Evolutionary conservation across 2,888 invertebrate species (phyloP), one percentile per base, ranked within the genome.

Genomic region (Coenonympha glycerion): DNA sequence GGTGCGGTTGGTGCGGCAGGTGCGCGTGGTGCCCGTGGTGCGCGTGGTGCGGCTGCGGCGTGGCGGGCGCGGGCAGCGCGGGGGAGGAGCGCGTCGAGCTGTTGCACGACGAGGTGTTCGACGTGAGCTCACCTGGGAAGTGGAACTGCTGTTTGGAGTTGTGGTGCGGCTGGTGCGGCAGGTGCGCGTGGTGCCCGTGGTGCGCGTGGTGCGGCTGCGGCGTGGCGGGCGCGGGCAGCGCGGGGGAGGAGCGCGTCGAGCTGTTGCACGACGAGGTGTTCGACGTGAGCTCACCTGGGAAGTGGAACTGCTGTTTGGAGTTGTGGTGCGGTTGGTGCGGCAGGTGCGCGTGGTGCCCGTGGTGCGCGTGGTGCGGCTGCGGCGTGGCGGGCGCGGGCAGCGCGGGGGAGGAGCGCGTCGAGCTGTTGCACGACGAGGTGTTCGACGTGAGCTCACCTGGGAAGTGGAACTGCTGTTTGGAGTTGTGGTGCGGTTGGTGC

Each of bases 201-300:
- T n/a, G n/a, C 22, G 24, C 2, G 49, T 53, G 49, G 52, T 57
- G 61, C 40, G 48, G 15, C 47, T 54, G 56, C 52, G 59, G 49
- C 58, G 67, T 76, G 73, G 59, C 95, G 93, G 83, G 94, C 93
- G 70, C 95, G 70, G 79, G 86, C 64, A 92, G 88, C 63, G 96
- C 97, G 42, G 98, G 98, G 71, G 96, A 97, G 63, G 97, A 97
- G 56, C 98, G 97, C 56, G 97, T 96, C 51, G 97, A 97, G 76
- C 96, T 97, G 84, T 97, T 97, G 87, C 97, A 97, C 77, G 97
- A n/a, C n/a, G n/a, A n/a, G n/a, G n/a, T n/a, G n/a, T n/a, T n/a
- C n/a, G n/a, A n/a, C n/a, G n/a, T n/a, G n/a, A n/a, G 28, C 53
- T 61, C 22, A 28, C 2, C 22, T 24, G 24, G 5, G 22, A 1